phyloP scores from a whole-genome alignment of 2,797 vertebrate genomes.

The Ctenopoma kingsleyae region DNA sequence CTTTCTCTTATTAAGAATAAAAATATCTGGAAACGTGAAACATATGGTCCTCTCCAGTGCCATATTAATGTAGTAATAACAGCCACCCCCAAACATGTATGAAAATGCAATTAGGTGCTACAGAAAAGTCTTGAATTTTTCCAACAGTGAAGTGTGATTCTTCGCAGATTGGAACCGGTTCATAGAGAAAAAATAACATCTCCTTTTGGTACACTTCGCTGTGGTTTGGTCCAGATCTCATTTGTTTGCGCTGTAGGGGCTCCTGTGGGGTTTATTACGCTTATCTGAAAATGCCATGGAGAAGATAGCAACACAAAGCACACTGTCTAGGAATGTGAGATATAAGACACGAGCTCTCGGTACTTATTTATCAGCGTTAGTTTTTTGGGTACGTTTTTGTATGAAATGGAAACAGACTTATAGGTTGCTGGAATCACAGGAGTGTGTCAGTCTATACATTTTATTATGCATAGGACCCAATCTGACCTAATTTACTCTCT shows the following conservation, averaged over 20 bases:
- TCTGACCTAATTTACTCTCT: conserved; percentile 55
- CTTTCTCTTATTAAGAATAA: conserved; percentile 6
- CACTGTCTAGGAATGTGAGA: conserved; percentile 8
- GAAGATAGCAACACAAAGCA: conserved; percentile 29
- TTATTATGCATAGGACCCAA: conserved; percentile 2
- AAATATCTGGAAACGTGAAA: conserved; percentile 27
- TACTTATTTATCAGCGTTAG: conserved; percentile 12
- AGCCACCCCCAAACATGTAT: background rate
- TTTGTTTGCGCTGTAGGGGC: conserved; percentile 16
- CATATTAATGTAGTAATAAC: background rate
- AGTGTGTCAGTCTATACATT: conserved; percentile 8
- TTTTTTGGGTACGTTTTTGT: background rate
- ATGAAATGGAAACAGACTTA: background rate
- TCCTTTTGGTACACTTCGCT: conserved; percentile 8
- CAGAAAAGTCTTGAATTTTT: background rate
- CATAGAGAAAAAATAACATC: background rate
- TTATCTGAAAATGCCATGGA: conserved; percentile 43
- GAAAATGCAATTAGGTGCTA: background rate
- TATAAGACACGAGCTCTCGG: conserved; percentile 4
- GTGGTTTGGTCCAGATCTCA: conserved; percentile 17
- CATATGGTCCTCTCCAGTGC: background rate
- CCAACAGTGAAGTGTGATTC: background rate
- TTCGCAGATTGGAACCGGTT: conserved; percentile 6
- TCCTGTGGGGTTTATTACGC: conserved; percentile 22
- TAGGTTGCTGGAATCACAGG: background rate